These are phyloP conservation scores for Callinectes sapidus DNA, from an alignment of 2,888 invertebrate species.

Conservation along the genomic window DNA sequence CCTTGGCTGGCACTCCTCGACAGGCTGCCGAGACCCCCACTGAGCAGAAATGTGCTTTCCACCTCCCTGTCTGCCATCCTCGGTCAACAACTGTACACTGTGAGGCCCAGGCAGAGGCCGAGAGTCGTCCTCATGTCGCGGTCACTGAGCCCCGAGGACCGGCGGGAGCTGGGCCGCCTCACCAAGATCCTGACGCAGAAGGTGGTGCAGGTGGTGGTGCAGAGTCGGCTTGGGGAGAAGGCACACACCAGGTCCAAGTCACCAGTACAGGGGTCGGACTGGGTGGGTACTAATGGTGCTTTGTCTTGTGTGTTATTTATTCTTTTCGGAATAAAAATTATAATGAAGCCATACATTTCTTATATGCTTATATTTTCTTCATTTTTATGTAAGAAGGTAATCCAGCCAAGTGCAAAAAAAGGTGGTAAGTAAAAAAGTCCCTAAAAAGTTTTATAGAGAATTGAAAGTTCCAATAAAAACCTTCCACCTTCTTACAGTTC, in stretches of 20 bases:
- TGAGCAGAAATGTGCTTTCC: background rate
- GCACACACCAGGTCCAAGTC: constrained; percentile 88
- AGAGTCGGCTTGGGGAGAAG: constrained; percentile 92
- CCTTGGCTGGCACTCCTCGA: background rate
- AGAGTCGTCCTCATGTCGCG: constrained; percentile 50
- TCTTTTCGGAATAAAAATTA: too few species aligned
- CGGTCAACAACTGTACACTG: background rate
- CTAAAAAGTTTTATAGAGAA: too few species aligned
- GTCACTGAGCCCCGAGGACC: constrained; percentile 59
- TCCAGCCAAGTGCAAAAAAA: too few species aligned
- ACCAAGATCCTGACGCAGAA: constrained; percentile 79
- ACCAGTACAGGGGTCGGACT: constrained; percentile 86
- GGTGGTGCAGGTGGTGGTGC: constrained; percentile 92
- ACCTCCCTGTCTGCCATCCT: background rate
- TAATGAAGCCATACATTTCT: background rate
- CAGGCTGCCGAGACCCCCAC: background rate
- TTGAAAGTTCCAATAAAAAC: too few species aligned
- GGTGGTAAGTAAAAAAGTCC: too few species aligned
- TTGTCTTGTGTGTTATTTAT: background rate
- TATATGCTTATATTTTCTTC: too few species aligned
- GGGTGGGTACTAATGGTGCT: constrained; percentile 81
- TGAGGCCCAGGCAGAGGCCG: background rate
- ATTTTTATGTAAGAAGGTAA: too few species aligned
- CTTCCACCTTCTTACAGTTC: constrained; percentile 77
- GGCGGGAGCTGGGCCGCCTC: constrained; percentile 61